Evolutionary conservation across 2,797 vertebrate genomes (phyloP).

Genomic region (Petrocephalus sullivani): DNA sequence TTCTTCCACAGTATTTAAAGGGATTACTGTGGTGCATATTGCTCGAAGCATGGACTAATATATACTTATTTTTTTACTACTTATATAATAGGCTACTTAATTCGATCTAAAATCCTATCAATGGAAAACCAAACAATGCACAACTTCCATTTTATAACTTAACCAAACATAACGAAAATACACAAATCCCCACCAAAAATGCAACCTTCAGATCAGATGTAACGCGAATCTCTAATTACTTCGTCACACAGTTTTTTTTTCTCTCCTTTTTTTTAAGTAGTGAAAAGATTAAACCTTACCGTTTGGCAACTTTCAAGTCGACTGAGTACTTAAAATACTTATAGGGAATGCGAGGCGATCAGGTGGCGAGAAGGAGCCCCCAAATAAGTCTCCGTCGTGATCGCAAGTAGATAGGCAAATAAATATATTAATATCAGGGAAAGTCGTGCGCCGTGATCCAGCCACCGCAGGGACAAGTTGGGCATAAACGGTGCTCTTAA

Average conservation of each 20-base stretch:
- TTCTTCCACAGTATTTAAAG: neutral
- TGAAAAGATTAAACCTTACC: conserved; percentile 7
- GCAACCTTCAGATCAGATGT: neutral
- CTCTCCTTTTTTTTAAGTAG: neutral
- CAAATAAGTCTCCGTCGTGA: conserved; percentile 20
- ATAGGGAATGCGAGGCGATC: neutral
- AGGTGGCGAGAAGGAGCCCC: neutral
- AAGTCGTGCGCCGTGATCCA: conserved; percentile 19
- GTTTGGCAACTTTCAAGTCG: neutral
- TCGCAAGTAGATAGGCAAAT: conserved; percentile 9
- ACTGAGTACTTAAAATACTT: neutral
- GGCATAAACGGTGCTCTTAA: conserved; percentile 21
- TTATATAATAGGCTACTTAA: neutral
- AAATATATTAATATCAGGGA: conserved; percentile 19
- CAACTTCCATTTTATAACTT: neutral
- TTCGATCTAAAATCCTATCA: neutral
- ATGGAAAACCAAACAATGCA: neutral
- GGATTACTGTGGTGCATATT: neutral
- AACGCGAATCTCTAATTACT: neutral
- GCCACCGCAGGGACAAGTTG: conserved; percentile 19
- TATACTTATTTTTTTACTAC: neutral
- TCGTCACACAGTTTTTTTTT: neutral
- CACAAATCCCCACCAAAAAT: neutral
- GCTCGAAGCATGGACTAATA: neutral
- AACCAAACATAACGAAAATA: neutral